Evolutionary conservation across 2,797 vertebrate genomes (phyloP).

Genomic region (Meda fulgida): DNA sequence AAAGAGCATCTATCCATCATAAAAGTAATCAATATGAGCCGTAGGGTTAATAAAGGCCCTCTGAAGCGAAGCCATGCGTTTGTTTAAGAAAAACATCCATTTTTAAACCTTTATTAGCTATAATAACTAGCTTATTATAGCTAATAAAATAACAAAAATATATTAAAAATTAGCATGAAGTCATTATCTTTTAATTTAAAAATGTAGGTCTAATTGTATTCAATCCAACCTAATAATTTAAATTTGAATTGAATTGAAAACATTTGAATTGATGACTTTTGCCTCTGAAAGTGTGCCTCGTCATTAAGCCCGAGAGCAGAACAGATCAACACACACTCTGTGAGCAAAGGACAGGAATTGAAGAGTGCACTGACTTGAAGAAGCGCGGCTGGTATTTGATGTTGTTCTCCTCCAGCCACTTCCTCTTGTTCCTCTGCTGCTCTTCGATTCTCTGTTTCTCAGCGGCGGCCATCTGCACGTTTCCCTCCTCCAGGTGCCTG

Average conservation of each 20-base stretch:
- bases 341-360: not conserved
- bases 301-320: too few species aligned
- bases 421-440: constrained; percentile 88
- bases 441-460: constrained; percentile 98
- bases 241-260: too few species aligned
- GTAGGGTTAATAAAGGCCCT: too few species aligned
- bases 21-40: too few species aligned
- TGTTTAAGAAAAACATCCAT: too few species aligned
- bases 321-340: not conserved
- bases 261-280: not conserved
- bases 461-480: constrained; percentile 88
- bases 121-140: too few species aligned
- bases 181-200: not conserved
- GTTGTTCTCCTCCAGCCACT: constrained; percentile 92
- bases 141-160: too few species aligned
- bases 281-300: not conserved
- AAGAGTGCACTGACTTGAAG: constrained; percentile 89
- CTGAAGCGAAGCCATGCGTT: too few species aligned
- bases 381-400: constrained; percentile 91
- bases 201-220: too few species aligned
- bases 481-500: constrained; percentile 94
- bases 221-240: too few species aligned
- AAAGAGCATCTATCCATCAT: too few species aligned
- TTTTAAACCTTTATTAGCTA: too few species aligned
- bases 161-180: not conserved